Conservation (phyloP, 2,113 vertebrate genomes). For the Xiphias gladius region DNA sequence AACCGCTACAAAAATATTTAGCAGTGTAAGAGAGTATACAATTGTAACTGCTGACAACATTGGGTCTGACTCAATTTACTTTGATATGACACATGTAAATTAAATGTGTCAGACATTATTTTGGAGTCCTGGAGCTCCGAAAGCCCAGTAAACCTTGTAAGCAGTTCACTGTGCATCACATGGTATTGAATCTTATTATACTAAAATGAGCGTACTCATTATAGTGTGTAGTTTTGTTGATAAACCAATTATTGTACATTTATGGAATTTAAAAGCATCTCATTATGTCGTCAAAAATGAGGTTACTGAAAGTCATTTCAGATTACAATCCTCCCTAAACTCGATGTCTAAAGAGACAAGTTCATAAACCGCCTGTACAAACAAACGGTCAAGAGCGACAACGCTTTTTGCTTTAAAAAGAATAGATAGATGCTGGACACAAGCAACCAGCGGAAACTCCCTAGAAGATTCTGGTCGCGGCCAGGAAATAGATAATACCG, state of each 20-base stretch:
- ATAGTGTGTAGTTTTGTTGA: background rate
- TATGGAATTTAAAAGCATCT: background rate
- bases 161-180: background rate
- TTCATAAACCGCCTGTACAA: background rate
- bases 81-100: background rate
- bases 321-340: no score
- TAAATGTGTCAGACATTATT: background rate
- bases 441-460: no score
- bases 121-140: background rate
- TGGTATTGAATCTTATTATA: no score
- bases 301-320: no score
- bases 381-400: no score
- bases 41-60: background rate
- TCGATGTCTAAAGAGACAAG: background rate
- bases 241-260: background rate
- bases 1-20: background rate
- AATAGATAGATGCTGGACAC: no score
- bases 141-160: background rate
- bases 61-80: background rate
- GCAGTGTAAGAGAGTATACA: background rate
- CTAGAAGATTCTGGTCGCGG: no score
- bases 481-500: no score
- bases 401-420: no score
- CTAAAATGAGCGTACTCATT: no score
- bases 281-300: background rate